phyloP scores from a whole-genome alignment of 2,888 invertebrate genomes.

The Leucoptera coffeella region DNA sequence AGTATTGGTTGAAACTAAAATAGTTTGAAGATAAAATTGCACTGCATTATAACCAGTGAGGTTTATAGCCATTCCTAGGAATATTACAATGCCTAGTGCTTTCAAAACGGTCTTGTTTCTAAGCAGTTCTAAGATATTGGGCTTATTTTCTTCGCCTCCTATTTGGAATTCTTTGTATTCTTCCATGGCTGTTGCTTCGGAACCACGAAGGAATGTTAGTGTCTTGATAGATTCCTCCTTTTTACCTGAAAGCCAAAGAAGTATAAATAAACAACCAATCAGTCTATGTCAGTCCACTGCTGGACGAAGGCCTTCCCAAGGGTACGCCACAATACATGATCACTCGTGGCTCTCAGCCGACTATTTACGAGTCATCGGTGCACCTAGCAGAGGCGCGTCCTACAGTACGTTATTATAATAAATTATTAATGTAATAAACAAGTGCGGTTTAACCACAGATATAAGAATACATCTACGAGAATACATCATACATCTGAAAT shows the following conservation, averaged over 20 bases:
- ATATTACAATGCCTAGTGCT: slow-evolving; percentile 5
- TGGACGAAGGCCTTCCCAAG: too few species aligned
- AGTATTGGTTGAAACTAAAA: slow-evolving; percentile 20
- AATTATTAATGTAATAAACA: too few species aligned
- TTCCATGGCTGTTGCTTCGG: slow-evolving; percentile 1
- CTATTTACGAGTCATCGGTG: too few species aligned
- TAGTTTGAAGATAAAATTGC: slow-evolving; percentile 20
- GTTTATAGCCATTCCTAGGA: slow-evolving; percentile 10
- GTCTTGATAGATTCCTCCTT: slow-evolving; percentile 1
- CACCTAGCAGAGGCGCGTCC: too few species aligned
- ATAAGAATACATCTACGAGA: too few species aligned
- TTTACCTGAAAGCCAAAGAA: slow-evolving; percentile 1
- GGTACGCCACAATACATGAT: too few species aligned
- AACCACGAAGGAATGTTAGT: slow-evolving; percentile 1
- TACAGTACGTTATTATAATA: too few species aligned
- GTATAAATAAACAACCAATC: too few species aligned
- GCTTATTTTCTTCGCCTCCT: neutral
- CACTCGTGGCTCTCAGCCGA: too few species aligned
- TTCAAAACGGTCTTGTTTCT: slow-evolving; percentile 5
- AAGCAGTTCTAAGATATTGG: slow-evolving; percentile 1
- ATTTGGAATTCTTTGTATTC: slow-evolving; percentile 2
- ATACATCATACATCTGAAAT: too few species aligned
- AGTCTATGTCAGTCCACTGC: too few species aligned
- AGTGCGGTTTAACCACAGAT: too few species aligned
- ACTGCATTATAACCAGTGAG: slow-evolving; percentile 19